Evolutionary conservation across 2,888 invertebrate genomes (phyloP).

Genomic region (Tipula confusa): DNA sequence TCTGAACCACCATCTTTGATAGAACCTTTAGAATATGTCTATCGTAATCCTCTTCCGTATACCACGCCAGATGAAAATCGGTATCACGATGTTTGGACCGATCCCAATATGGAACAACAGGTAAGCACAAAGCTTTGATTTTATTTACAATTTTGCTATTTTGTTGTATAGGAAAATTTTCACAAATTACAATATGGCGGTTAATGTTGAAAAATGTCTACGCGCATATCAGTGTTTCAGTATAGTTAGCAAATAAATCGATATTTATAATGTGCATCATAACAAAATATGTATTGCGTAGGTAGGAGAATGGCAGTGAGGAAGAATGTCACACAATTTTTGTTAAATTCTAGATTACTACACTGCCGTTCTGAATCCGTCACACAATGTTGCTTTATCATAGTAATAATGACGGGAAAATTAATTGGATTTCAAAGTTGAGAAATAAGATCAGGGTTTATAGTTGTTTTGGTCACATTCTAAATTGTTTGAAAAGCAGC

Average conservation of each 20-base stretch:
- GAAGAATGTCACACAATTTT: not conserved
- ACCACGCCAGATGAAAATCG: not conserved
- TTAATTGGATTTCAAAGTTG: no score
- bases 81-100: not conserved
- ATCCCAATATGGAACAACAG: constrained; percentile 6
- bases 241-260: not conserved
- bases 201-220: not conserved
- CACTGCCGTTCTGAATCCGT: no score
- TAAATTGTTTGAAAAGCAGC: no score
- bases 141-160: not conserved
- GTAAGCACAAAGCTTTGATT: not conserved
- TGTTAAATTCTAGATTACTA: no score
- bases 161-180: not conserved
- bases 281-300: not conserved
- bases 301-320: not conserved
- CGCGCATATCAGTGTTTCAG: not conserved
- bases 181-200: not conserved
- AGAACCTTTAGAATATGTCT: constrained; percentile 3
- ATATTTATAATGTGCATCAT: not conserved
- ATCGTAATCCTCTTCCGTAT: not conserved
- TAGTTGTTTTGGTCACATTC: no score
- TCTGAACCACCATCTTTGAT: not conserved
- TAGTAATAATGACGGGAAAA: no score
- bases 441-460: no score
- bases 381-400: no score